Evolutionary conservation across 2,888 invertebrate species (phyloP), one percentile per base, ranked within the genome.

Genomic region (Drosophila mimetica): DNA sequence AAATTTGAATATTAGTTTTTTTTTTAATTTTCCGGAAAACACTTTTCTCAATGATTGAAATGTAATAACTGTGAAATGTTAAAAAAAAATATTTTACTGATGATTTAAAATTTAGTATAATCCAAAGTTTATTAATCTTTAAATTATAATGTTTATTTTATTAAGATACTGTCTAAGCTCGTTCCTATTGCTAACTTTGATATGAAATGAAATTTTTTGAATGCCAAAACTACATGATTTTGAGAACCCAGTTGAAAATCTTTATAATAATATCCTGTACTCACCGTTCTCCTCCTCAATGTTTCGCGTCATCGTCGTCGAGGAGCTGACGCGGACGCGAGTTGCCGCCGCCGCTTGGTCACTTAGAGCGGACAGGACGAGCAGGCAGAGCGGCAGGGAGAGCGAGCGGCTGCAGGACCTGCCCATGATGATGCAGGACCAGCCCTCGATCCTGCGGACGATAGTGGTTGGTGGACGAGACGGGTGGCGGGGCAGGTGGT

Each of bases 231-330:
- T n/a, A n/a, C n/a, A n/a, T n/a, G n/a, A n/a, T 25, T 25, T 25
- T 1, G 25, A 25, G n/a, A 25, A 25, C 7, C 25, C 25, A 25
- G 7, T 16, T 16, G 7, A 0, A 9, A 6, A 11, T 39, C 14
- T 1, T 4, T 18, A 16, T 13, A 13, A 7, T 18, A 8, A 16
- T 0, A 39, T 18, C 9, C 18, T 11, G 25, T 11, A 90, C 91
- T 91, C 78, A 91, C 91, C 91, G 67, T 91, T 91, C 79, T 91
- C 91, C 69, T 91, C 91, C 64, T 91, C 91, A 48, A 91, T 91
- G 78, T 91, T 91, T 65, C 91, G 90, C 57, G 90, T 90, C 87
- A 91, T 90, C 63, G 90, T 81, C 28, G 91, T 90, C 36, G 89
- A 86, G 46, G 89, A 81, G 51, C 90, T 90, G 72, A 89, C 87